Percentiles rank a stretch among this genome's conserved stretches.
Evolutionary conservation across 2,113 vertebrate species (phyloP).

Genomic region (Perca schrenkii): DNA sequence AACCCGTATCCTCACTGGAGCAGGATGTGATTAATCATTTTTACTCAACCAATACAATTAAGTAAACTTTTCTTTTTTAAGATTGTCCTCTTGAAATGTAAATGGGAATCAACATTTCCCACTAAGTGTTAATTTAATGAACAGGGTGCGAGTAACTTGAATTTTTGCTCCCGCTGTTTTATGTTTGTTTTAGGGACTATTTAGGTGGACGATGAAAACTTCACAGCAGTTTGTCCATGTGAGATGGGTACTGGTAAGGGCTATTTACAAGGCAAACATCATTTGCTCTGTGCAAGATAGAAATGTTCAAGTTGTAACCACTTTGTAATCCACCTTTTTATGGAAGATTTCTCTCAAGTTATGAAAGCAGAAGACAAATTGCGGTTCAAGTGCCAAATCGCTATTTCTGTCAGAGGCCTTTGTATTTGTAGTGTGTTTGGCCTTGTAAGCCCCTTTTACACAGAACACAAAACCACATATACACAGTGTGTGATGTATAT

Average conservation of each 20-base stretch:
- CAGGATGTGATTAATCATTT: neutral
- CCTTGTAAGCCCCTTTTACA: constrained; percentile 32
- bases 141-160: neutral
- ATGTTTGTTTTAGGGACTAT: constrained; percentile 22
- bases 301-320: constrained; percentile 13
- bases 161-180: neutral
- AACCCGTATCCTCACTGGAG: neutral
- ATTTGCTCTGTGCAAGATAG: constrained; percentile 7
- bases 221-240: constrained; percentile 40
- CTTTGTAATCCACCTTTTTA: constrained; percentile 31
- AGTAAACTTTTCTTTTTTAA: neutral
- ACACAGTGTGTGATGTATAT: constrained; percentile 13
- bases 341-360: constrained; percentile 23
- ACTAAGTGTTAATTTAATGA: neutral
- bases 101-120: neutral
- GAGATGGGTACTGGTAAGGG: constrained; percentile 72
- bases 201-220: constrained; percentile 24
- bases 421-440: constrained; percentile 43
- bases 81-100: neutral
- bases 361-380: constrained; percentile 33
- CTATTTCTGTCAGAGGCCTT: constrained; percentile 60
- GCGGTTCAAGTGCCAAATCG: constrained; percentile 67
- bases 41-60: constrained; percentile 6
- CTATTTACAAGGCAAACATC: constrained; percentile 50
- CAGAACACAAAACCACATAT: constrained; percentile 14